Base-by-base conservation (phyloP, 2,113 vertebrate genomes). In the Panthera leo region DNA sequence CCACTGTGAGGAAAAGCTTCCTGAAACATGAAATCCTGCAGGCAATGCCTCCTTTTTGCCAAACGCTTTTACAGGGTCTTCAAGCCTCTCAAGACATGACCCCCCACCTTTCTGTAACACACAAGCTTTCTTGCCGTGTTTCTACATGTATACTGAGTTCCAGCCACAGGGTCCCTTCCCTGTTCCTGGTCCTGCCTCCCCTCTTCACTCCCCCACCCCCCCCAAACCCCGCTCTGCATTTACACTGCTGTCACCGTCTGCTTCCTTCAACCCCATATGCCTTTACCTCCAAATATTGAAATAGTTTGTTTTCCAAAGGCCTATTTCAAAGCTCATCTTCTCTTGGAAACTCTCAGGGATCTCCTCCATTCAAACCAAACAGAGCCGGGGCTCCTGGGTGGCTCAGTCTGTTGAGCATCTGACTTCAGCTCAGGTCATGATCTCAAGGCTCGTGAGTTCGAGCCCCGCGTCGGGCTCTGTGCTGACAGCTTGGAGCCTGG, bases 251-350 rank as follows among this genome's bases (percentile, higher is more conserved):
- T 73, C 79, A 76, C 7, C 53, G 34, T 45, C 45, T 71, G 79
- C 21, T 71, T 70, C 65, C 63, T 61, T 80, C 82, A 42, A 4
- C 51, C 39, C 76, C 55, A 58, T 36, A 61, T 3, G 4, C 7
- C 23, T 88, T 39, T 42, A 19, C 51, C 36, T 87, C 63, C 73
- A 70, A 51, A 45, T 34, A 53, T 13, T 58, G 34, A n/a, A 48
- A 53, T n/a, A 7, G 21, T 55, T 79, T 84, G 31, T 68, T 68
- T 84, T 65, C 70, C 12, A 7, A 84, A 92, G 27, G 18, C 14
- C 16, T 82, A 27, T 88, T 58, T 83, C 67, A 89, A 73, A 86
- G 42, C 48, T 27, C 53, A 31, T 27, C 61, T 88, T 85, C 73
- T 88, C 76, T 42, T 13, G 5, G 85, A 95, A 96, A 75, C 34